Evolutionary conservation across 2,113 vertebrate genomes (phyloP), one percentile per base, ranked within the genome.

Genomic region (Tautogolabrus adspersus): DNA sequence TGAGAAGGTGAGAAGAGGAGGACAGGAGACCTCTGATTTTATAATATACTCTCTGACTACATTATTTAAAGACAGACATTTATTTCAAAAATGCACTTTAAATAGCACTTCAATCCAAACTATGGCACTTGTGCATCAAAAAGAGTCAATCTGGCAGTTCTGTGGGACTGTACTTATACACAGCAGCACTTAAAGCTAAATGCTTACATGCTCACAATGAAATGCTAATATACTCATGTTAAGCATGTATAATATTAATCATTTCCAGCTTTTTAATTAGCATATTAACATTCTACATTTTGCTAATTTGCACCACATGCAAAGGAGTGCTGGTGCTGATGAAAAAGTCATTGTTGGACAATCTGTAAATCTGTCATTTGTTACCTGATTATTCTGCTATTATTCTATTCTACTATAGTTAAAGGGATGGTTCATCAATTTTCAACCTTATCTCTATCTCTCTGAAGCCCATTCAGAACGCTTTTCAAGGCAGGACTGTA

Each of bases 1-100:
- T 13, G 63, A 72, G 47, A 26, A 22, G 21, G 64, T 16, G 38
- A 40, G 47, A 59, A 37, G 59, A 61, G 8, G 38, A 38, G n/a
- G 52, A 71, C 3, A 13, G 38, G 40, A 59, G 44, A 52, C 30
- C 71, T 56, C 6, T 5, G 54, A 52, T 66, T 49, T 51, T 59
- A 51, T 49, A 71, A 49, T 10, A 75, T 8, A 66, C 47, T 46
- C 7, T 62, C 42, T 59, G 6, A 75, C 34, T 55, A 5, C 49
- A 19, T 64, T 75, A 59, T 70, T 84, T 52, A 37, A 51, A 55
- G 52, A 18, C 8, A 8, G 16, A 47, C 38, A 11, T 26, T 19
- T n/a, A 56, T 56, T 19, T 63, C 15, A 55, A n/a, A 34, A 13
- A 47, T 30, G 8, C 47, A 46, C 38, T 66, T 49, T 40, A 5